A percentile compares a stretch with the other conserved stretches of the same genome.
Evolutionary conservation across 2,888 invertebrate genomes (phyloP).

Genomic region (Camptogramma bilineatum): DNA sequence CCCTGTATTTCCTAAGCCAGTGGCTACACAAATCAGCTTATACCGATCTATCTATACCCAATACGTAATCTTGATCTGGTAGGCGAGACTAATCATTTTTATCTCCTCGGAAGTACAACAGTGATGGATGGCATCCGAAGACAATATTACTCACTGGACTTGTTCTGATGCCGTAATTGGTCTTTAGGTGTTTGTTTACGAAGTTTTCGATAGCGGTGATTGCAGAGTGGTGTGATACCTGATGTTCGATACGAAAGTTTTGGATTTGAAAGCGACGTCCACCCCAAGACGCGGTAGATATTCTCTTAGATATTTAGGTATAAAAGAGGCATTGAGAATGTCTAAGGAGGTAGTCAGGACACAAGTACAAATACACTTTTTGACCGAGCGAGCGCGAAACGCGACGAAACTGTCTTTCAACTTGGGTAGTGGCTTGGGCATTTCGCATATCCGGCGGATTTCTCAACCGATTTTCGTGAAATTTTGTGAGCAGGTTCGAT

Average conservation of each 20-base stretch:
- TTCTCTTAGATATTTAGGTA: neutral
- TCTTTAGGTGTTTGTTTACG: constrained; percentile 31
- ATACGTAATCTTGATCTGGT: constrained; percentile 64
- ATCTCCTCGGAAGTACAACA: constrained; percentile 66
- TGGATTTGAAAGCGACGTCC: too few relatives aligned
- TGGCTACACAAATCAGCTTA: constrained; percentile 59
- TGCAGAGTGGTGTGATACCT: too few relatives aligned
- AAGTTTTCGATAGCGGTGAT: neutral
- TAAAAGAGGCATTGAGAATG: too few relatives aligned
- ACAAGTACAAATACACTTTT: too few relatives aligned
- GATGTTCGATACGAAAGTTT: too few relatives aligned
- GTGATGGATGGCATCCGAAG: constrained; percentile 60
- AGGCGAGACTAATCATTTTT: constrained; percentile 70
- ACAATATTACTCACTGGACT: constrained; percentile 41
- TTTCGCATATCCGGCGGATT: too few relatives aligned
- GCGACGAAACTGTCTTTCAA: too few relatives aligned
- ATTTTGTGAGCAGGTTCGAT: too few relatives aligned
- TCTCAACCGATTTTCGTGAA: too few relatives aligned
- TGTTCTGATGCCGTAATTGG: constrained; percentile 45
- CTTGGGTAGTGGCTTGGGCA: too few relatives aligned
- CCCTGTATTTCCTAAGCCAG: constrained; percentile 56
- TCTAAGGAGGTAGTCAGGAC: too few relatives aligned
- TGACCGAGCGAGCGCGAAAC: too few relatives aligned
- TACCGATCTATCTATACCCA: constrained; percentile 63
- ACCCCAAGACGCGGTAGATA: neutral